Percentiles rank a stretch among this genome's conserved stretches.
Evolutionary conservation across 2,797 vertebrate genomes (phyloP).

Genomic region (Parauchenoglanis ngamensis): DNA sequence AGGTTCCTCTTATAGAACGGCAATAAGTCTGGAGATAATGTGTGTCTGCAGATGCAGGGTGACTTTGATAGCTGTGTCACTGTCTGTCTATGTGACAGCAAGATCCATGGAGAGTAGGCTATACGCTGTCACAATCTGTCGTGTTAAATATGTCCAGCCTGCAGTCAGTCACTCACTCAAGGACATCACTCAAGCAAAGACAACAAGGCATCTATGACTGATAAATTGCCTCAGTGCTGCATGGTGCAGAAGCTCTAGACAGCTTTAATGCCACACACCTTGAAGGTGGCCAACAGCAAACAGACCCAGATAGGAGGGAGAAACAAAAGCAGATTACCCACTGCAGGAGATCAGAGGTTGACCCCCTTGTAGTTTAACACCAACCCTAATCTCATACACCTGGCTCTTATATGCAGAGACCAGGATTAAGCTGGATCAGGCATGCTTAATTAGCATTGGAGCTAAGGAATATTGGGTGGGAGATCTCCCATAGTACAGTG

Average conservation of each 20-base stretch:
- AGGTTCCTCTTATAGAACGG: constrained; percentile 4
- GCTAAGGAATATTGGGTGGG: neutral
- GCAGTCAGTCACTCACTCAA: constrained; percentile 31
- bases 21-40: neutral
- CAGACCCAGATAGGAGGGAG: constrained; percentile 16
- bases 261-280: neutral
- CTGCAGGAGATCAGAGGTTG: constrained; percentile 1
- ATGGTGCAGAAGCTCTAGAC: neutral
- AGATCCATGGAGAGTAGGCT: constrained; percentile 1
- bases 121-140: neutral
- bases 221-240: neutral
- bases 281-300: constrained; percentile 13
- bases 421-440: constrained; percentile 18
- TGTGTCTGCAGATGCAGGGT: constrained; percentile 16
- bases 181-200: constrained; percentile 31
- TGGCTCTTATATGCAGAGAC: constrained; percentile 15
- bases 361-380: neutral
- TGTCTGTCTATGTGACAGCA: constrained; percentile 9
- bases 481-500: constrained; percentile 3
- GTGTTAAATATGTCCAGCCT: constrained; percentile 34
- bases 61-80: constrained; percentile 11
- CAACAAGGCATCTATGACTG: constrained; percentile 45
- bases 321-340: constrained; percentile 1
- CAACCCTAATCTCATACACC: constrained; percentile 22
- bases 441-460: constrained; percentile 8